These are phyloP conservation scores for Recurvirostra avosetta DNA, from an alignment of 2,113 vertebrate genomes.

Conservation along the genomic window DNA sequence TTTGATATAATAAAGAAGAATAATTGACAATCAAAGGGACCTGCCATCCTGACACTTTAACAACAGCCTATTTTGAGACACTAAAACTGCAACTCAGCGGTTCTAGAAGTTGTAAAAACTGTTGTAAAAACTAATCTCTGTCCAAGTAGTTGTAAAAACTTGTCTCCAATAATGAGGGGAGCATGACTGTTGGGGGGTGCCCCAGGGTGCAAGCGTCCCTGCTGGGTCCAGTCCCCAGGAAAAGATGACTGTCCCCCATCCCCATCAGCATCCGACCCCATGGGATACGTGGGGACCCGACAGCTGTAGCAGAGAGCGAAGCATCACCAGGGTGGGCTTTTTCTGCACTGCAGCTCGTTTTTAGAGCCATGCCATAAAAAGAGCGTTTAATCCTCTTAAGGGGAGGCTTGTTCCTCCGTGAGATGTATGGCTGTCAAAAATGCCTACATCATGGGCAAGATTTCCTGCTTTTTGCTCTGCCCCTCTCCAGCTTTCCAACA, in stretches of 20 bases:
- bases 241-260: fast-evolving
- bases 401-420: not conserved
- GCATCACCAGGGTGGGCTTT: not conserved
- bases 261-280: not conserved
- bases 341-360: not conserved
- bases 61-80: not conserved
- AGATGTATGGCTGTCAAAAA: not conserved
- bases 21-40: not conserved
- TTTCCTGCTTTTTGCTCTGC: not conserved
- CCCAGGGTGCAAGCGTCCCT: not conserved
- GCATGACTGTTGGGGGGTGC: not conserved
- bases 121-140: not conserved
- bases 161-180: not conserved
- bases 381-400: not conserved
- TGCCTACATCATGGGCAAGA: not conserved
- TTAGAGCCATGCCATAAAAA: not conserved
- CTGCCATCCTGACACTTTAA: not conserved
- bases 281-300: fast-evolving
- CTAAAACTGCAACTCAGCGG: not conserved
- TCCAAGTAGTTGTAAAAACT: not conserved
- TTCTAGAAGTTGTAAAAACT: not conserved
- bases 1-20: not conserved
- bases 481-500: not conserved
- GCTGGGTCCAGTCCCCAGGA: too few relatives aligned
- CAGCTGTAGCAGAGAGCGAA: not conserved